Base-by-base conservation (phyloP, 2,888 invertebrate species). In the Meliscaeva auricollis region DNA sequence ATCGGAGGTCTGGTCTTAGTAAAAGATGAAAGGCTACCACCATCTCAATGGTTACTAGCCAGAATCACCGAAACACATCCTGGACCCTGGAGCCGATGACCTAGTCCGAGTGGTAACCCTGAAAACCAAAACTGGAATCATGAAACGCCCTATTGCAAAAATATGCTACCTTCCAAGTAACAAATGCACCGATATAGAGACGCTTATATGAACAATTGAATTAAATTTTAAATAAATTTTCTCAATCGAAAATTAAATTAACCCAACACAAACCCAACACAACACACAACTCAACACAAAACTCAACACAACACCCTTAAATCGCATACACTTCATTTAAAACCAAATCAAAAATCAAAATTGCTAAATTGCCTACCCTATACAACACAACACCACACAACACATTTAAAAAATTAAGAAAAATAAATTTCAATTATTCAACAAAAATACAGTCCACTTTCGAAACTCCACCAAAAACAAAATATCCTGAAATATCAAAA, bases 201-300 rank as follows among this genome's bases (percentile, higher is more conserved):
- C 50, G 9, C 13, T 48, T 41, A 44, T 44, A 3, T 44, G 6
- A 44, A 44, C 0, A n/a, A 44, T 44, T 26, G 26, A 44, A 15
- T n/a, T 0, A 44, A 44, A 44, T n/a, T 11, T 3, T 11, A 41
- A 41, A 41, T 41, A 13, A 13, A 41, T 11, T 11, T 13, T 1
- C 11, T 26, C 4, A 26, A 26, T 26, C 26, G 26, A 26, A 26
- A 26, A 3, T 26, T 26, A 26, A 26, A 26, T 26, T 26, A 26
- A 26, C 26, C 26, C 89, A 72, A 87, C 88, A 0, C 5, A 91
- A 90, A 76, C 90, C 26, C 26, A 26, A 26, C 26, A 26, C 26
- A 26, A 26, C 26, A 26, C 26, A 26, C 26, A 26, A 26, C 26
- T 26, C 26, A 26, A 26, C 26, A 26, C 4, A 26, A 26, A 26